Percentiles rank a stretch among this genome's conserved stretches.
These are phyloP conservation scores for Trachythela sp. DNA, from an alignment of 64 coral and sea anemone species.

Conservation along the genomic window DNA sequence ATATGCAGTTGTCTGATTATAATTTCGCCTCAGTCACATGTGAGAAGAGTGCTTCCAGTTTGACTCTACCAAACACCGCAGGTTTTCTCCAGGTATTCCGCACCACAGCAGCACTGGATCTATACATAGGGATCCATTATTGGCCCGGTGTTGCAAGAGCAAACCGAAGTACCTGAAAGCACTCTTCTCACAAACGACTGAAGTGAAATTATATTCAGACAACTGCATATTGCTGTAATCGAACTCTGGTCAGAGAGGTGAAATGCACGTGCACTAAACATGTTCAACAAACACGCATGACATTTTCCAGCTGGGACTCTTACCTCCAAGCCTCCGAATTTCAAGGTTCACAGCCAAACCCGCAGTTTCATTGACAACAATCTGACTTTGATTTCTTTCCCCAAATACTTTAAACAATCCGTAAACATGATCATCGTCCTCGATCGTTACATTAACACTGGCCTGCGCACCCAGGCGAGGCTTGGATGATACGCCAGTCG, in stretches of 20 bases:
- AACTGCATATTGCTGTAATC: no score
- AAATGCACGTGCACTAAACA: no score
- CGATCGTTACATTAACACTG: conserved; percentile 68
- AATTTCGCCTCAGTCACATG: no score
- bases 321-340: conserved; percentile 75
- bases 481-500: background rate
- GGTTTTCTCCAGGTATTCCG: no score
- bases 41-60: no score
- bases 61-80: no score
- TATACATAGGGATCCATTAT: no score
- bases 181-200: no score
- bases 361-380: conserved; percentile 56
- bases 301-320: background rate
- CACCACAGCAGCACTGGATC: no score
- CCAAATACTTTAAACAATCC: conserved; percentile 69
- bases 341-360: conserved; percentile 47
- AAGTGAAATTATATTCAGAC: background rate
- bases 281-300: background rate
- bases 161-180: no score
- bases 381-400: conserved; percentile 23
- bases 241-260: no score
- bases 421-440: conserved; percentile 71
- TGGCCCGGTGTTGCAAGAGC: no score
- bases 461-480: conserved; percentile 47
- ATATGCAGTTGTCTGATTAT: background rate